Evolutionary conservation across 2,797 vertebrate species (phyloP).

Genomic region (Glossophaga mutica): DNA sequence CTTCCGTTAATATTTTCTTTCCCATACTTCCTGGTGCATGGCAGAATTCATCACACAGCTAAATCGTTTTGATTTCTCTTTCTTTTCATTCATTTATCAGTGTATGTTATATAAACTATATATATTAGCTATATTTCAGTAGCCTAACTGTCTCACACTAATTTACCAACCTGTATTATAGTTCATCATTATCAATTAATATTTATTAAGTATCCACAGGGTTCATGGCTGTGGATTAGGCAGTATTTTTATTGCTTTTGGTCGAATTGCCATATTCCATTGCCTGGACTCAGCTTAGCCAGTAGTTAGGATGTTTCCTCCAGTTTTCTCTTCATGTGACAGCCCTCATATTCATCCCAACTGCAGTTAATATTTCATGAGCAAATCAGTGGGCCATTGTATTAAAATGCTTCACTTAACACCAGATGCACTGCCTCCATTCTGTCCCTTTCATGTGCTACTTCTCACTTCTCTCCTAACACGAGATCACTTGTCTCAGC

Average conservation of each 20-base stretch:
- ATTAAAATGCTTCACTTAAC: not conserved
- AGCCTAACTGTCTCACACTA: not conserved
- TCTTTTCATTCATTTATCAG: not conserved
- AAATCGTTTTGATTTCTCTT: slow-evolving; percentile 18
- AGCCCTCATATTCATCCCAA: slow-evolving; percentile 14
- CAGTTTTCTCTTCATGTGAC: slow-evolving; percentile 2
- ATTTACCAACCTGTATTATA: not conserved
- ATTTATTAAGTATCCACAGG: slow-evolving; percentile 41
- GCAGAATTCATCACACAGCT: not conserved
- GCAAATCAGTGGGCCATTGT: not conserved
- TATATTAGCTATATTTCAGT: not conserved
- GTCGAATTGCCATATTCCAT: not conserved
- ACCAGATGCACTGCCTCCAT: not conserved
- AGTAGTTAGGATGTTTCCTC: slow-evolving; percentile 24
- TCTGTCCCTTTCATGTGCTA: not conserved
- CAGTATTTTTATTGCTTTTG: slow-evolving; percentile 14
- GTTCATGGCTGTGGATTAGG: not conserved
- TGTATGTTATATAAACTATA: not conserved
- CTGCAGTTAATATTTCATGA: slow-evolving; percentile 61
- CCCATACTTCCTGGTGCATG: not conserved
- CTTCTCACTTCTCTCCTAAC: not conserved
- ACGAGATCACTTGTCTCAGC: not conserved
- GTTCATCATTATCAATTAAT: slow-evolving; percentile 54
- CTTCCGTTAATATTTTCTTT: not conserved
- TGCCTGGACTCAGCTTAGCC: not conserved